Base-by-base conservation (phyloP, 2,113 vertebrate genomes). In the Pycnonotus jocosus region DNA sequence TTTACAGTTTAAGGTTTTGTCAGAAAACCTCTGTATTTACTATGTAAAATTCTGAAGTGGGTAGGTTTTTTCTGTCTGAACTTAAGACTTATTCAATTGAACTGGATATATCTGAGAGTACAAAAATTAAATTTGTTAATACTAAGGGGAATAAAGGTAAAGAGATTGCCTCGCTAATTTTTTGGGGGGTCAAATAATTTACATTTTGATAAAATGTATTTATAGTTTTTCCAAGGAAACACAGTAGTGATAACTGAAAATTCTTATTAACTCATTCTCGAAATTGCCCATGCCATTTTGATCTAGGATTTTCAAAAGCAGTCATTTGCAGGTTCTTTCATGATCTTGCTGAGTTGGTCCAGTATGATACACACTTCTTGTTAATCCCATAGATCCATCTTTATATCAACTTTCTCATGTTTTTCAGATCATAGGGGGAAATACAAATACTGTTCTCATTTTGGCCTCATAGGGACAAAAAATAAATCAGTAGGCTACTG, bases 381-480 rank as follows among this genome's bases (percentile, higher is more conserved):
- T 40, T 18, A 33, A n/a, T 45, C 23, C 5, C 8, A 61, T 9
- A 89, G 4, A 4, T 84, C 64, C 8, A 12, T 62, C 15, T 42
- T 65, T 35, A 17, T 35, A 19, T 12, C 23, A 31, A 3, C 12
- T 74, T 58, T 30, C 33, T n/a, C 22, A 15, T 35, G n/a, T 19
- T 22, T 69, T 72, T 73, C 23, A 57, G 24, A 40, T 15, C 3
- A 0, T 4, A 20, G 12, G 0, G 1, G 10, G 5, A 61, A 80
- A 77, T 24, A 24, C 10, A 38, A 60, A 9, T 21, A 66, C 53
- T 73, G 45, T 50, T 66, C 18, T 57, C 14, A 54, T 14, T n/a
- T n/a, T n/a, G n/a, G n/a, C n/a, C n/a, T n/a, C n/a, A n/a, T 57
- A 51, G 16, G 28, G 4, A 5, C 31, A 61, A 82, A 92, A 82